Base-by-base conservation (phyloP, 1,140 invertebrate species). In the Phymorhynchus buccinoides region DNA sequence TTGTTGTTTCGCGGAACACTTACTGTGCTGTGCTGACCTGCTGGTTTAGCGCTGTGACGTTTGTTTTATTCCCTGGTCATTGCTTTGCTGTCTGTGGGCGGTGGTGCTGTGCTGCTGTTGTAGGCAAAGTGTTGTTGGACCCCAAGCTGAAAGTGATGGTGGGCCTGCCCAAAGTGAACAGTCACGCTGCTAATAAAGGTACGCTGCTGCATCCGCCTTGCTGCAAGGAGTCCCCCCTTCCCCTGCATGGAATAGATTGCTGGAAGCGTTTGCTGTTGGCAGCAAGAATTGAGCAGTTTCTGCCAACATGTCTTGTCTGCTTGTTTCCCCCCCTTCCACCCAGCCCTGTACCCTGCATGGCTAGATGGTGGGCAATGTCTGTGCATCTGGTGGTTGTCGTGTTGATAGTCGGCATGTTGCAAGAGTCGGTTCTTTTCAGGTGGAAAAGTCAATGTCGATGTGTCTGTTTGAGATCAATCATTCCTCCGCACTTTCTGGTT, bases 61-160 rank as follows among this genome's bases (percentile, higher is more conserved):
- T n/a, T n/a, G n/a, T n/a, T n/a, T n/a, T n/a, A n/a, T n/a, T n/a
- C n/a, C n/a, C n/a, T n/a, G 56, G 0, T 52, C 48, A 9, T 18
- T 52, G 48, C 48, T 18, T 18, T 52, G 48, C 48, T 0, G 48
- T 52, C 12, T 48, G 44, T 48, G 44, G 44, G 44, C 7, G 44
- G n/a, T n/a, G 12, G 22, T 12, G 56, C 56, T 62, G 56, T 62
- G 44, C 18, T 37, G 35, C 14, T 73, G 68, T 73, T 75, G 73
- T 75, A 75, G 73, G 73, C 73, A 75, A 75, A 75, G 37, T 75
- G 37, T 75, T 75, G 37, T 75, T 75, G 73, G 73, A 75, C 73
- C 71, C 73, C 22, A 75, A 75, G 73, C 73, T 75, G 73, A 75
- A 75, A 75, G 73, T 75, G 73, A 75, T 75, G 73, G 37, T 75